phyloP scores from a whole-genome alignment of 2,113 vertebrate genomes.

The Caranx ignobilis region DNA sequence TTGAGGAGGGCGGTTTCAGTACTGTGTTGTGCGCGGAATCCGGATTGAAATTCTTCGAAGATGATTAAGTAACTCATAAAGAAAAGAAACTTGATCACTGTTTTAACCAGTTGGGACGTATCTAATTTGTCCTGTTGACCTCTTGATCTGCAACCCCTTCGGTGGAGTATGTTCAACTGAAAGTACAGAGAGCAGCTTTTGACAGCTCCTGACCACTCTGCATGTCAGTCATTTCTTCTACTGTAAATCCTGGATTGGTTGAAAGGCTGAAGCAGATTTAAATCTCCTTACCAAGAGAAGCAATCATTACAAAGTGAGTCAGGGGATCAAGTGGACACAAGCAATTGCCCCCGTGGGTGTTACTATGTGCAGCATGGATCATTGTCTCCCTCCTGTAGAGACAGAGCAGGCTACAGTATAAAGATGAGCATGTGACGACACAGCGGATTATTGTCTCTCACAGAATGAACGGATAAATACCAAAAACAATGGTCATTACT shows the following conservation, averaged over 20 bases:
- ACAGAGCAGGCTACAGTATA: constrained; percentile 2
- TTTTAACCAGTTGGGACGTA: not conserved
- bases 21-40: too few species aligned
- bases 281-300: constrained; percentile 86
- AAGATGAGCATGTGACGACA: constrained; percentile 17
- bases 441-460: not conserved
- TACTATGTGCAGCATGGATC: constrained; percentile 32
- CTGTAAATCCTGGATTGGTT: constrained; percentile 85
- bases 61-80: not conserved
- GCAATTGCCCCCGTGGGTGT: constrained; percentile 53
- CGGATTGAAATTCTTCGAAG: too few species aligned
- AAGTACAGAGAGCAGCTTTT: constrained; percentile 16
- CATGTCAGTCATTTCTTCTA: constrained; percentile 74
- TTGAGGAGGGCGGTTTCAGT: too few species aligned
- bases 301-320: constrained; percentile 78
- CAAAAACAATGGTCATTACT: too few species aligned
- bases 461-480: not conserved
- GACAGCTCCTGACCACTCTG: constrained; percentile 54
- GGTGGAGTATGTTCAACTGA: not conserved
- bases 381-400: constrained; percentile 17
- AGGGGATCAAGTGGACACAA: constrained; percentile 61
- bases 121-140: not conserved
- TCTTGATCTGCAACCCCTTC: not conserved
- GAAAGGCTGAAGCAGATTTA: constrained; percentile 77
- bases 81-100: not conserved